Evolutionary conservation across 2,113 vertebrate species (phyloP).

Genomic region (Pterophyllum scalare): DNA sequence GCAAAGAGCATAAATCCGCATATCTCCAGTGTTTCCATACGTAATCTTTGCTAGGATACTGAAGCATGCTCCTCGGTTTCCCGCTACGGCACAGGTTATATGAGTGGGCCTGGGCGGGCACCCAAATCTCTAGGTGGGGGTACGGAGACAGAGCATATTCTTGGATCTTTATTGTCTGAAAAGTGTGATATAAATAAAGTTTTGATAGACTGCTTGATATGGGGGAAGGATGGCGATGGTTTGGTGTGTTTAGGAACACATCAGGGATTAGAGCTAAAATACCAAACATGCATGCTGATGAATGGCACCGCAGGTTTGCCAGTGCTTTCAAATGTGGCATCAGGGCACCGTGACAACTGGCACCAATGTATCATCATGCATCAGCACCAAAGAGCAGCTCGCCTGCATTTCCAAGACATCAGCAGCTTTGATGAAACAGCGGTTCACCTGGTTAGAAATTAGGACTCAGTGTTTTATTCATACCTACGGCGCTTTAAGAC

Average conservation of each 20-base stretch:
- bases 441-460: neutral
- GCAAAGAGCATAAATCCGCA: neutral
- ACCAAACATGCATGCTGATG: neutral
- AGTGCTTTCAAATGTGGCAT: neutral
- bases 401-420: neutral
- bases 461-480: neutral
- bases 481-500: neutral
- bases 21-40: no score
- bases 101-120: no score
- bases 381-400: neutral
- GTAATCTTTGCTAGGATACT: no score
- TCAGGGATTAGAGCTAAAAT: neutral
- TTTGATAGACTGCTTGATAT: no score
- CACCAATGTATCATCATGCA: neutral
- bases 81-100: no score
- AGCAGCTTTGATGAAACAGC: neutral
- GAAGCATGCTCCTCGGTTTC: no score
- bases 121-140: no score
- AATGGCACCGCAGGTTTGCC: neutral
- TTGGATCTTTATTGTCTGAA: no score
- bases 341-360: fast-evolving
- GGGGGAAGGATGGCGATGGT: no score
- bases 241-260: neutral
- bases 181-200: no score
- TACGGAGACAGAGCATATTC: no score